Evolutionary conservation across 2,797 vertebrate species (phyloP).

Genomic region (Serranus cabrilla): DNA sequence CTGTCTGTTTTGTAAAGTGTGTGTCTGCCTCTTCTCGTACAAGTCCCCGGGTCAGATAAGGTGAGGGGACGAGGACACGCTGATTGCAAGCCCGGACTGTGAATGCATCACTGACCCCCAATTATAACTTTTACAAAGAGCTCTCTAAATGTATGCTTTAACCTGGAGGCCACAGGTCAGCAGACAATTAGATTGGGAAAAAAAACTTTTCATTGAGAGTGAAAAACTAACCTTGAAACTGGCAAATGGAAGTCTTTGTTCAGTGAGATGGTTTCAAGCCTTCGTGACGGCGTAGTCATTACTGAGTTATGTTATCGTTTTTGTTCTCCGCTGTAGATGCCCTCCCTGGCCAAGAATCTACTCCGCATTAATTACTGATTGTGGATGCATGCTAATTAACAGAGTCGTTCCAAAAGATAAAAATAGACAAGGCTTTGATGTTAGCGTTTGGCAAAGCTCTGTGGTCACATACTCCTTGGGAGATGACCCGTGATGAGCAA

Average conservation of each 20-base stretch:
- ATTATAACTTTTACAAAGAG: constrained; percentile 69
- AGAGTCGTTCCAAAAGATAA: constrained; percentile 47
- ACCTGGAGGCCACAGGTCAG: constrained; percentile 53
- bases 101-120: constrained; percentile 54
- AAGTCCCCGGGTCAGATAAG: constrained; percentile 24
- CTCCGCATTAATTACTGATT: constrained; percentile 66
- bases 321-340: constrained; percentile 28
- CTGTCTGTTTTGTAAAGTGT: constrained; percentile 4
- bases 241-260: constrained; percentile 52
- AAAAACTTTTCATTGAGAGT: constrained; percentile 28
- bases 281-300: constrained; percentile 37
- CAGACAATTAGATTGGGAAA: constrained; percentile 43
- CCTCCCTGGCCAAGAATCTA: constrained; percentile 45
- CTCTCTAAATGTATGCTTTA: constrained; percentile 52
- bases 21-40: not conserved
- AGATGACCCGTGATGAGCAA: constrained; percentile 60
- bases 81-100: constrained; percentile 40
- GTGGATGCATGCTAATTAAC: constrained; percentile 64
- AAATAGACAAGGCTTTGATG: constrained; percentile 63
- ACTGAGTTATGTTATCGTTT: constrained; percentile 29
- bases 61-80: constrained; percentile 29
- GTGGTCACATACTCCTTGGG: constrained; percentile 51
- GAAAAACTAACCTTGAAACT: constrained; percentile 66
- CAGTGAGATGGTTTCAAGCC: constrained; percentile 26
- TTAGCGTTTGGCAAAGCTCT: constrained; percentile 24